Percentiles rank a stretch among this genome's conserved stretches.
These are phyloP conservation scores for Pseudanteris insignis DNA, from an alignment of 2,888 invertebrate species.

Conservation along the genomic window DNA sequence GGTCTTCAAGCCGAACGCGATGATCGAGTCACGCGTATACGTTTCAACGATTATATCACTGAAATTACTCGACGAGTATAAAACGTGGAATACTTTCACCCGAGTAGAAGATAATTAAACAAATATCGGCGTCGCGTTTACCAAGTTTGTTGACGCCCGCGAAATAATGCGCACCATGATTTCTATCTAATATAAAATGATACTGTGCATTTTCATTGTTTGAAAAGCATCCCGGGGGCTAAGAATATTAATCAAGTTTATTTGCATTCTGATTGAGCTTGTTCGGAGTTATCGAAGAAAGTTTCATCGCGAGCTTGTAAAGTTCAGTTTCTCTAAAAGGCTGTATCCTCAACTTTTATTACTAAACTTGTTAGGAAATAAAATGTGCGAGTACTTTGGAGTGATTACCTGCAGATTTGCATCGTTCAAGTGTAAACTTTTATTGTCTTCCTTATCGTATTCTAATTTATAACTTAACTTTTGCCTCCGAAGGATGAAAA, in stretches of 20 bases:
- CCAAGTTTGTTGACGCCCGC: too few species aligned
- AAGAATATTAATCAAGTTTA: slow-evolving; percentile 46
- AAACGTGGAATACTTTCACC: too few species aligned
- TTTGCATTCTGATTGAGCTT: slow-evolving; percentile 45
- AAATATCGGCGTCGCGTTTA: too few species aligned
- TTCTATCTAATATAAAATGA: slow-evolving; percentile 40
- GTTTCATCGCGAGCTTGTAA: slow-evolving; percentile 40
- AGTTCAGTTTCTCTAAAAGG: slow-evolving; percentile 37
- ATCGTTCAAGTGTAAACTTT: slow-evolving; percentile 34
- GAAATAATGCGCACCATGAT: slow-evolving; percentile 37
- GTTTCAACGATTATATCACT: too few species aligned
- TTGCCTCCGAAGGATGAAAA: slow-evolving; percentile 4
- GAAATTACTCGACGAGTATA: too few species aligned
- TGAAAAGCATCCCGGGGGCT: slow-evolving; percentile 18
- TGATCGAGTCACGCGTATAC: too few species aligned
- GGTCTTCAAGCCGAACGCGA: too few species aligned
- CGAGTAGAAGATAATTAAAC: background rate
- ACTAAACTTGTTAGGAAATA: slow-evolving; percentile 38
- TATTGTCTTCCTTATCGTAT: slow-evolving; percentile 30
- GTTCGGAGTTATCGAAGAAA: slow-evolving; percentile 36
- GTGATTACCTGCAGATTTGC: slow-evolving; percentile 38
- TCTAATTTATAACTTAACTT: slow-evolving; percentile 30
- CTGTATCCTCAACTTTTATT: slow-evolving; percentile 39
- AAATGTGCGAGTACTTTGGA: slow-evolving; percentile 32
- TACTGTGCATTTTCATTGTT: slow-evolving; percentile 42